A percentile compares a stretch with the other conserved stretches of the same genome.
Evolutionary conservation across 2,888 invertebrate genomes (phyloP).

Genomic region (Plagodis pulveraria): DNA sequence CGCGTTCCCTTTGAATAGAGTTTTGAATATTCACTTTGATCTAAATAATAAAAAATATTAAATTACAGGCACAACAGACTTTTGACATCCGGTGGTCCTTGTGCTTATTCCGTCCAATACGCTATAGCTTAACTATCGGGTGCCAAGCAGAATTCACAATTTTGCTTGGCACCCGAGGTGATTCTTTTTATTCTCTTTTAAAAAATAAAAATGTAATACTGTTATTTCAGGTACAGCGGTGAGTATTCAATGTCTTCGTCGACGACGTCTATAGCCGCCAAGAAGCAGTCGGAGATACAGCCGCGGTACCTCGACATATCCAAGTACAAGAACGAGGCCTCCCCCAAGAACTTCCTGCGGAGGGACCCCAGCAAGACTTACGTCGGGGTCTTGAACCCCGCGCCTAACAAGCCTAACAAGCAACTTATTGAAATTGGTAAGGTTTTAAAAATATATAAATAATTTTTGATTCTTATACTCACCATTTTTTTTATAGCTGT

Average conservation of each 20-base stretch:
- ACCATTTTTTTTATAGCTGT: no score
- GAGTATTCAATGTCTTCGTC: slow-evolving; percentile 82
- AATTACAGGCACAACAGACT: no score
- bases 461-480: no score
- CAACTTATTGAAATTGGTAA: slow-evolving; percentile 78
- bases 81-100: no score
- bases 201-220: background rate
- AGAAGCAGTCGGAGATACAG: slow-evolving; percentile 59
- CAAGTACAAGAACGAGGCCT: slow-evolving; percentile 83
- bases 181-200: no score
- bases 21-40: no score
- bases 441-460: slow-evolving; percentile 17
- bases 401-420: slow-evolving; percentile 58
- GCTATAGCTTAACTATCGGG: no score
- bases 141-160: no score
- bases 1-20: no score
- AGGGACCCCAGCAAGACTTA: slow-evolving; percentile 85
- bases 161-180: no score
- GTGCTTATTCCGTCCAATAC: no score
- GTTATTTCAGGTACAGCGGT: slow-evolving; percentile 71
- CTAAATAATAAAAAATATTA: no score
- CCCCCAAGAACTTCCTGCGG: slow-evolving; percentile 78
- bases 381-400: slow-evolving; percentile 61
- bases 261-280: slow-evolving; percentile 68
- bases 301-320: slow-evolving; percentile 86